Percentiles rank a stretch among this genome's conserved stretches.
Conservation (phyloP, 2,797 vertebrate genomes). For the Tokudaia tokunoshimensis region DNA sequence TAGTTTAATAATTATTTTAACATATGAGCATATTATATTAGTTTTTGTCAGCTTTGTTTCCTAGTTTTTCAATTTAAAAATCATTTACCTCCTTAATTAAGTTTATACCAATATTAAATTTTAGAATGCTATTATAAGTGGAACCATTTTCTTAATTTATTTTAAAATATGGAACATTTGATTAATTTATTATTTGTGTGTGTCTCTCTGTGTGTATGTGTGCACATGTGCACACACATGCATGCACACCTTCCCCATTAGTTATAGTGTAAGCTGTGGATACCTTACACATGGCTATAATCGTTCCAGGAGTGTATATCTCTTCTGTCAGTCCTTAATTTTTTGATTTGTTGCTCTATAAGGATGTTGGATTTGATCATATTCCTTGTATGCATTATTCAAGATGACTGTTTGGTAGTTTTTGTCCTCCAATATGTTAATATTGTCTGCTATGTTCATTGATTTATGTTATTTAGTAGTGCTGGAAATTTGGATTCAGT, state of each 20-base stretch:
- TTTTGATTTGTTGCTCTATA: neutral
- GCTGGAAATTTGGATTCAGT: neutral
- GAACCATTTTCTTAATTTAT: neutral
- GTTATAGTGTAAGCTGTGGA: neutral
- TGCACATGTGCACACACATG: no score
- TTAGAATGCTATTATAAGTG: neutral
- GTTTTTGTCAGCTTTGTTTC: neutral
- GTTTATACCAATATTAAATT: neutral
- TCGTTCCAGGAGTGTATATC: neutral
- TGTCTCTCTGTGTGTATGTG: neutral
- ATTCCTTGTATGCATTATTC: neutral
- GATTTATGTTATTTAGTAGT: neutral
- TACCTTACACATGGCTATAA: neutral
- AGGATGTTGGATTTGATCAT: neutral
- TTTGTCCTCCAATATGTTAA: neutral
- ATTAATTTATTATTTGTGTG: neutral
- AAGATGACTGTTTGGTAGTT: neutral
- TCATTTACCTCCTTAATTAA: neutral
- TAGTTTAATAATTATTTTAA: neutral
- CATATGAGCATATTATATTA: neutral
- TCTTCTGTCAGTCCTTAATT: neutral
- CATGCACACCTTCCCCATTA: neutral
- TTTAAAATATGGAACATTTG: neutral
- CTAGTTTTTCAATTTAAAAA: neutral
- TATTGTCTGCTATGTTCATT: neutral